Evolutionary conservation across 2,888 invertebrate genomes (phyloP), one percentile per base, ranked within the genome.

Genomic region (Sphaeridia pumilis): DNA sequence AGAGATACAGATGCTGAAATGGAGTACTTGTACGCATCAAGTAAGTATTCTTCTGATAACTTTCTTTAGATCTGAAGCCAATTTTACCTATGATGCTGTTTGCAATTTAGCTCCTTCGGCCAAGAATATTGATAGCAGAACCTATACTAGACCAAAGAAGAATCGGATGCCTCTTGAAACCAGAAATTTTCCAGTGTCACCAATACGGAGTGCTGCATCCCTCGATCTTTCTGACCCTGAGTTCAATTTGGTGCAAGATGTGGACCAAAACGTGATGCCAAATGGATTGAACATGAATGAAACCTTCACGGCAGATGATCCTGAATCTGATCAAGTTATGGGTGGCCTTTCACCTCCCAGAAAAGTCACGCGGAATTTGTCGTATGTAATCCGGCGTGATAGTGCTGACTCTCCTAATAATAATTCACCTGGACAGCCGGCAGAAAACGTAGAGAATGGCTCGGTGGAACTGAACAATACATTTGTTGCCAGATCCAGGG

Each of bases 121-220:
- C 0, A 54, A 55, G 20, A 46, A 55, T 21, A 56, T 60, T 25
- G 61, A 62, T 24, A 54, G 58, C 3, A 42, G 61, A 17, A 62
- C 59, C 2, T 60, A 58, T 34, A 60, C 61, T 2, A 50, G 61
- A 38, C 59, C 59, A 1, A 62, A 57, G 49, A 62, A 60, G 38
- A 54, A 26, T 35, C 34, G 59, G 36, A 53, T 55, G 46, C 49
- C 58, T 3, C 31, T 59, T n/a, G 56, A 52, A 2, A 34, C 36
- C 20, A 17, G 31, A 27, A 48, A 49, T 20, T n/a, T 46, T 21
- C 51, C 35, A 31, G 27, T 56, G n/a, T 52, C 55, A n/a, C 53
- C 58, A 2, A 50, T 54, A 2, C 46, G 49, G 4, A 35, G n/a
- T 26, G 46, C 44, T 10, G 46, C 25, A 14, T 17, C 17, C n/a